Conservation (phyloP, 2,797 vertebrate genomes). For the Pempheris klunzingeri region DNA sequence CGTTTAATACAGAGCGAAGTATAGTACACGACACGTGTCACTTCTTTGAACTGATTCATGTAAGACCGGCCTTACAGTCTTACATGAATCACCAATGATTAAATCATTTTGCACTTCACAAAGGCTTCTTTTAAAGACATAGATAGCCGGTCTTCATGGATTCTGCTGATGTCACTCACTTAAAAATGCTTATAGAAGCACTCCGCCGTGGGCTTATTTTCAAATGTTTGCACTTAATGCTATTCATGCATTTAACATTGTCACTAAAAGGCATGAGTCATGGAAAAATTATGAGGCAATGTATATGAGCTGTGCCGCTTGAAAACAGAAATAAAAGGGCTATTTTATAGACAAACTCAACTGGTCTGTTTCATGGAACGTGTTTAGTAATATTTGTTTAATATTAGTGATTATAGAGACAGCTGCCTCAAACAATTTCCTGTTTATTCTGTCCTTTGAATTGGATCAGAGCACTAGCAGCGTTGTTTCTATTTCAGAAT, state of each 20-base stretch:
- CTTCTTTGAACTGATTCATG: not conserved
- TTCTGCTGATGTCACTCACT: conserved; percentile 59
- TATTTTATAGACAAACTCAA: conserved; percentile 14
- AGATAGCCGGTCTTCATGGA: conserved; percentile 26
- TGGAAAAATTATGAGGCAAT: conserved; percentile 40
- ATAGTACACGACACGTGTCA: not conserved
- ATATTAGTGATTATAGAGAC: not conserved
- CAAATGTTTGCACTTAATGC: conserved; percentile 43
- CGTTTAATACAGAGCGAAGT: not conserved
- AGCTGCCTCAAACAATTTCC: conserved; percentile 1
- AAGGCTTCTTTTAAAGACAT: conserved; percentile 21
- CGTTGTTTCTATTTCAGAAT: conserved; percentile 2
- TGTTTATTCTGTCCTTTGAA: conserved; percentile 7
- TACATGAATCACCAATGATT: too few relatives aligned
- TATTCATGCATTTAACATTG: conserved; percentile 64
- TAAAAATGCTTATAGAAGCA: conserved; percentile 51
- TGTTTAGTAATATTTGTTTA: not conserved
- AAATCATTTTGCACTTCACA: conserved; percentile 23
- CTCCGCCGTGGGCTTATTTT: conserved; percentile 48
- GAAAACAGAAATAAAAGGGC: conserved; percentile 29
- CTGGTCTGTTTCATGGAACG: not conserved
- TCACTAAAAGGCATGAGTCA: conserved; percentile 62
- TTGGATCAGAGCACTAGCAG: not conserved
- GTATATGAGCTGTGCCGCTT: conserved; percentile 33
- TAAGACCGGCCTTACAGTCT: not conserved